A percentile compares a stretch with the other conserved stretches of the same genome.
phyloP scores from a whole-genome alignment of 1,140 invertebrate species.

The Phenacoccus solenopsis region DNA sequence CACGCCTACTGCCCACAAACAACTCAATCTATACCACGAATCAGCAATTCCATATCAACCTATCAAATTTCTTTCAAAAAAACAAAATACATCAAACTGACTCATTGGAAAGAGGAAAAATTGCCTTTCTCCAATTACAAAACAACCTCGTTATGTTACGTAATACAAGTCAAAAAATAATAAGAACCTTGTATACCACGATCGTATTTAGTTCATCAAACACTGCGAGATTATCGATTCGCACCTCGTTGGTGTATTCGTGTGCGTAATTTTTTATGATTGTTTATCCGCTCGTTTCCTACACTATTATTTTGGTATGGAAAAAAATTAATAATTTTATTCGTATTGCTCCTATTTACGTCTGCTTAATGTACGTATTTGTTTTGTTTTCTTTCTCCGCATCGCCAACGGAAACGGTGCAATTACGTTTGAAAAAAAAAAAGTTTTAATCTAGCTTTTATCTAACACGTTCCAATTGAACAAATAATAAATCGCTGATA shows the following conservation, averaged over 20 bases:
- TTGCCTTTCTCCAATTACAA: too few species aligned
- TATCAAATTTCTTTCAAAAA: too few species aligned
- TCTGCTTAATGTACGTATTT: background rate
- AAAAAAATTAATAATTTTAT: constrained; percentile 1
- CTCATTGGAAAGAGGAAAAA: too few species aligned
- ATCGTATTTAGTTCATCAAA: background rate
- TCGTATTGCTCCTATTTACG: background rate
- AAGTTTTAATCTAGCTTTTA: background rate
- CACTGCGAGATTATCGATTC: background rate
- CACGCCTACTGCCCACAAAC: too few species aligned
- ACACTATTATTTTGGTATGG: background rate
- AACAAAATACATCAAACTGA: too few species aligned
- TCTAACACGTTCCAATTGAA: background rate
- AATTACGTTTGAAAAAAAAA: background rate
- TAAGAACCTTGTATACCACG: too few species aligned
- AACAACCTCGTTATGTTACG: too few species aligned
- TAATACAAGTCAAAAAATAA: too few species aligned
- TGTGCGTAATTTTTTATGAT: background rate
- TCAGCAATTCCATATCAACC: too few species aligned
- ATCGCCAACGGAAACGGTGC: background rate
- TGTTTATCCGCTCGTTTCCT: background rate
- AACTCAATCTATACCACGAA: too few species aligned
- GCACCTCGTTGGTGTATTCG: background rate
- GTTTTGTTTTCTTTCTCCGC: background rate
- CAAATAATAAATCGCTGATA: background rate